Base-by-base conservation (phyloP, 2,113 vertebrate species). In the Ctenomys sociabilis region DNA sequence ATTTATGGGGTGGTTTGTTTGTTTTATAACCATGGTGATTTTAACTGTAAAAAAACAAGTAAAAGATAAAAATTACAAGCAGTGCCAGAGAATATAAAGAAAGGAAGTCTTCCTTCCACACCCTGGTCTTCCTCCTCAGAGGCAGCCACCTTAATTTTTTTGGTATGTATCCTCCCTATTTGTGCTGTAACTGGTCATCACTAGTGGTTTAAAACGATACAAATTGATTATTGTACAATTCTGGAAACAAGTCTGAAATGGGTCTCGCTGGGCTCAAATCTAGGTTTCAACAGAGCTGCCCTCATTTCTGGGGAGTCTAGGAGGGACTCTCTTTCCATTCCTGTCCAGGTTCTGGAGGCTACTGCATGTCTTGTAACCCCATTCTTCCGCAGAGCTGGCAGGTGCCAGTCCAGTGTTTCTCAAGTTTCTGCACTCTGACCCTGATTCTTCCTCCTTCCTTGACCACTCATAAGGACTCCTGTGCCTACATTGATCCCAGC, bases 231-330 rank as follows among this genome's bases (percentile, higher is more conserved):
- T 77, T 37, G 21, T 85, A 75, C 10, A 8, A 21, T 94, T 84
- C 61, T 83, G 87, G 88, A 92, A 86, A 82, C 64, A 78, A 75
- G 61, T 95, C 88, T 66, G n/a, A 87, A 95, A 35, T 90, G n/a
- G 28, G 40, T 96, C 82, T 77, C 37, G 40, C 35, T 78, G 59
- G 32, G 40, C 54, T 52, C 68, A 90, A 90, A 66, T 52, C 52
- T 82, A 21, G 49, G 35, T 54, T 3, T 78, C 40, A 16, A 30
- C 43, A 86, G 66, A 91, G 35, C 45, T 80, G 19, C 17, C 28
- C 83, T 91, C 37, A 37, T 78, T 89, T 84, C 45, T 93, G 82
- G 88, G 92, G 37, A 73, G 57, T 78, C 43, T 8, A 1, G 24
- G 19, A 73, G 37, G 43, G 45, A 81, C 28, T 80, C n/a, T 40